Percentiles rank a stretch among this genome's conserved stretches.
Conservation (phyloP, 2,888 invertebrate genomes). For the Lochmaea capreae region DNA sequence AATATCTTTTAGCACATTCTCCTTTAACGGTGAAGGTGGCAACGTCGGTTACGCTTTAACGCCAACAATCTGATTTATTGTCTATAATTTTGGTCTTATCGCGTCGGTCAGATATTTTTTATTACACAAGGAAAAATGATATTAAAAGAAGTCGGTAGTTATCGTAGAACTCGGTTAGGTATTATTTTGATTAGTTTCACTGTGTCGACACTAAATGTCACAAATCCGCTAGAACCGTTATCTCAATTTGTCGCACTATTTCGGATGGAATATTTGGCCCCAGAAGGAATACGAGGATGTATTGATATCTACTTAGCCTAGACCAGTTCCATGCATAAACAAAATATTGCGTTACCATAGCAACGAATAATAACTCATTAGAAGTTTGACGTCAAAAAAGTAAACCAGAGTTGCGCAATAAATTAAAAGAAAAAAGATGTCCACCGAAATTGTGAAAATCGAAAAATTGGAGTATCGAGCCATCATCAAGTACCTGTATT, state of each 20-base stretch:
- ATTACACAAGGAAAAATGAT: slow-evolving; percentile 29
- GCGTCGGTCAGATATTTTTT: slow-evolving; percentile 28
- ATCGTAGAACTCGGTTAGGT: slow-evolving; percentile 5
- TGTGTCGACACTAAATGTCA: slow-evolving; percentile 20
- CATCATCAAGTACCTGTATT: too few species aligned
- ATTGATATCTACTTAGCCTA: too few species aligned
- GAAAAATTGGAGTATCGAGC: too few species aligned
- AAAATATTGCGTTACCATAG: too few species aligned
- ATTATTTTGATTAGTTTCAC: slow-evolving; percentile 25
- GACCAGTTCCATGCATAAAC: too few species aligned
- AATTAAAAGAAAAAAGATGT: too few species aligned
- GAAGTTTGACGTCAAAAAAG: too few species aligned
- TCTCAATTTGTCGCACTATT: slow-evolving; percentile 13
- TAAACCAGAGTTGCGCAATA: too few species aligned
- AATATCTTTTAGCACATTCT: too few species aligned
- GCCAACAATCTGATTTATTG: slow-evolving; percentile 38
- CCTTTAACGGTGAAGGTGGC: background rate
- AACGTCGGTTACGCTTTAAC: slow-evolving; percentile 19
- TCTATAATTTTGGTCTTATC: slow-evolving; percentile 35
- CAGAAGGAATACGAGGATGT: too few species aligned
- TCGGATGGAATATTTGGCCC: background rate
- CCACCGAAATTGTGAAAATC: too few species aligned
- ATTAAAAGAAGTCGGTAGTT: slow-evolving; percentile 28
- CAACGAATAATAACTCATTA: too few species aligned
- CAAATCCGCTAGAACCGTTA: slow-evolving; percentile 17